Evolutionary conservation across 2,113 vertebrate genomes (phyloP).

Genomic region (Phodopus roborovskii): DNA sequence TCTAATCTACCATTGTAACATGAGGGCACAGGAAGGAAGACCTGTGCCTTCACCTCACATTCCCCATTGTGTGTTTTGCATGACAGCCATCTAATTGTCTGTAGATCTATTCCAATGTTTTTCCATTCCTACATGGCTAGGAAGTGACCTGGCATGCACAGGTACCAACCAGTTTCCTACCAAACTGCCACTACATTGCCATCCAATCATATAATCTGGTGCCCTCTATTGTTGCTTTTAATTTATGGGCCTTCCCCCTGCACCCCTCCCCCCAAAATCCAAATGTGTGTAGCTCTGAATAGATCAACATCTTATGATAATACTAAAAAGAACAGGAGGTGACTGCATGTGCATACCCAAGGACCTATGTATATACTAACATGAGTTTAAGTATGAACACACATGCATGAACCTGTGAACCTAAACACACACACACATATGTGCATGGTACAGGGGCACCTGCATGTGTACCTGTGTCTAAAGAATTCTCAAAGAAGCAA

Average conservation of each 20-base stretch:
- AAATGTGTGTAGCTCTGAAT: fast-evolving
- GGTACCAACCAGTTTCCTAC: background rate
- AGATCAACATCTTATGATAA: background rate
- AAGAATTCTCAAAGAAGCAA: background rate
- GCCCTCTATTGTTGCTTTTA: background rate
- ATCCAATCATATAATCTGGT: fast-evolving
- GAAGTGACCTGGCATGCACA: background rate
- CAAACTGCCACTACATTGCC: no score
- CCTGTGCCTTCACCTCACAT: background rate
- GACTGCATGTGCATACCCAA: fast-evolving
- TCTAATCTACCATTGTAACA: background rate
- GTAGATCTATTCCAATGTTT: fast-evolving
- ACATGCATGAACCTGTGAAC: background rate
- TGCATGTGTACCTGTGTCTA: background rate
- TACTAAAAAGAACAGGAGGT: no score
- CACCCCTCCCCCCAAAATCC: background rate
- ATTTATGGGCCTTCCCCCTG: background rate
- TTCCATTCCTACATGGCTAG: fast-evolving
- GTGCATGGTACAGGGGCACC: background rate
- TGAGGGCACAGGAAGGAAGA: background rate
- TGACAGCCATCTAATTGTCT: fast-evolving
- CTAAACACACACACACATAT: background rate
- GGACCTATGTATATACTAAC: background rate
- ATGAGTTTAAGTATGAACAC: background rate
- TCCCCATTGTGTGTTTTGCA: fast-evolving